These are phyloP conservation scores for Ips nitidus DNA, from an alignment of 1,140 invertebrate genomes.

Conservation along the genomic window DNA sequence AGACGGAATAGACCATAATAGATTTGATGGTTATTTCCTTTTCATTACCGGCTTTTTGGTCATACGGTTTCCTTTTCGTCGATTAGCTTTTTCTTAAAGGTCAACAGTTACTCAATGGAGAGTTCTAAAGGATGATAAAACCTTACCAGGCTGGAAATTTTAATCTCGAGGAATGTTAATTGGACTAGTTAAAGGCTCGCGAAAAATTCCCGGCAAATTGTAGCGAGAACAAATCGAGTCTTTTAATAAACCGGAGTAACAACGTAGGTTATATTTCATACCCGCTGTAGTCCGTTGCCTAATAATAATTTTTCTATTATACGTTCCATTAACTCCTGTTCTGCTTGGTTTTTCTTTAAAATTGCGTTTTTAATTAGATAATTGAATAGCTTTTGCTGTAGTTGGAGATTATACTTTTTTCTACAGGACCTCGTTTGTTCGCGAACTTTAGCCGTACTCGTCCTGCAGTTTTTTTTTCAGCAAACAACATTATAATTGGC, in stretches of 20 bases:
- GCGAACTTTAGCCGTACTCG: neutral
- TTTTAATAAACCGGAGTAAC: constrained; percentile 31
- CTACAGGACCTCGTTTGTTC: constrained; percentile 10
- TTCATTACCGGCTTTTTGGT: too few species aligned
- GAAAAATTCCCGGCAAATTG: constrained; percentile 17
- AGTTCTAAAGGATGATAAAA: too few species aligned
- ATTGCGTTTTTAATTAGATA: constrained; percentile 39
- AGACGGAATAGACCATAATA: too few species aligned
- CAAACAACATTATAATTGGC: neutral
- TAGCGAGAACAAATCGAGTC: constrained; percentile 23
- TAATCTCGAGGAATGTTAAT: constrained; percentile 23
- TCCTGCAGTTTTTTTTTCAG: constrained; percentile 9
- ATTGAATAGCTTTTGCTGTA: constrained; percentile 23
- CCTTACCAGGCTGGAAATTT: neutral
- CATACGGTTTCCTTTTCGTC: too few species aligned
- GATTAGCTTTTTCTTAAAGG: too few species aligned
- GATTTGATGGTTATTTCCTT: too few species aligned
- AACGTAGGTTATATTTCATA: constrained; percentile 25
- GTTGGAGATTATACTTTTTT: constrained; percentile 8
- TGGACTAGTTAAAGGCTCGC: constrained; percentile 12
- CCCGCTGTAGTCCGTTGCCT: constrained; percentile 21
- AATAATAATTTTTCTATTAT: constrained; percentile 41
- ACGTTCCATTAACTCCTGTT: constrained; percentile 39
- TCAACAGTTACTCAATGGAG: too few species aligned
- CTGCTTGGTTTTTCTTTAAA: constrained; percentile 39